Evolutionary conservation across 2,888 invertebrate genomes (phyloP), one percentile per base, ranked within the genome.

Genomic region (Caenorhabditis sp.): DNA sequence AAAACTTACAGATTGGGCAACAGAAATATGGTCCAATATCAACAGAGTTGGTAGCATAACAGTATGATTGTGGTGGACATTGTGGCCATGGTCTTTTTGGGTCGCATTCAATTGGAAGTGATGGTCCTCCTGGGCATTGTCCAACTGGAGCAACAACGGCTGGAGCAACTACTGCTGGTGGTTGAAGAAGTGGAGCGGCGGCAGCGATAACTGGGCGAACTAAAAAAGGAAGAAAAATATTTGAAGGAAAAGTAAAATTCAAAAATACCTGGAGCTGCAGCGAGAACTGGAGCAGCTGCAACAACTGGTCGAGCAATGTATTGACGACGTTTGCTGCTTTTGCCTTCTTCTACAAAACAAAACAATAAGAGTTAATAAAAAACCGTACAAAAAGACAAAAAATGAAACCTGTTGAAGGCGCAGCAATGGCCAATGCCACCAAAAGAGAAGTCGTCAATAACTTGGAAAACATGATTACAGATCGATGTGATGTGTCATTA

Each of bases 21-120:
- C 87, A 87, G 83, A 85, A 88, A 67, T 87, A 87, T 63, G 87
- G 87, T 67, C 87, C 87, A 63, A 87, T 87, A 75, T 87, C 87
- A 73, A 88, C 87, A 49, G 84, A 80, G 81, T 88, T 88, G 67
- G 87, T 86, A 60, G 87, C 87, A 68, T 87, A 87, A 74, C 87
- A 87, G 73, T 87, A 87, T 60, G 83, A 82, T 70, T 88, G 87
- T 53, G 87, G 87, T 31, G 87, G 87, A 72, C 87, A 87, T 70
- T 85, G 84, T 50, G 87, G 87, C 87, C 87, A 88, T 50, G 87
- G 87, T 27, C 87, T 72, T 78, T 87, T 87, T 43, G 87, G 85
- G 74, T 87, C 87, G 65, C 87, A 87, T 56, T 88, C 87, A 58
- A 86, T 83, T 21, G 83, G 84, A 52, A 86, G 82, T 10, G 84